Conservation (phyloP, 64 coral and sea anemone genomes). For the Astreopora myriophthalma region DNA sequence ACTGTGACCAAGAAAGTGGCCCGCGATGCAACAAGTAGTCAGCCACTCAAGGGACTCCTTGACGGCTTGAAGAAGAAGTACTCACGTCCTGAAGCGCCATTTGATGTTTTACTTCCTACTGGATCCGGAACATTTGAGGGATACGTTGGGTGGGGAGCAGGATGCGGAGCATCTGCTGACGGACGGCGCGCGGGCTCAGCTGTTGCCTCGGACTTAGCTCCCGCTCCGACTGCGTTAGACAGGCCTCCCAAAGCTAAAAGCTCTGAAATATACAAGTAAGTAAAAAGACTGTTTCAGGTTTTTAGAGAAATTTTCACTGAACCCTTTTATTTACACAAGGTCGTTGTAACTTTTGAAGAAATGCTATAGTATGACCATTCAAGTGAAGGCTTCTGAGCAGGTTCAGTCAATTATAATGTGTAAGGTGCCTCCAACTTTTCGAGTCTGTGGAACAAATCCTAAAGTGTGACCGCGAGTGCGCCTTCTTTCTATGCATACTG, state of each 20-base stretch:
- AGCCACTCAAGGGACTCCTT: conserved; percentile 47
- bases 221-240: conserved; percentile 46
- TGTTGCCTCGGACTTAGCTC: conserved; percentile 42
- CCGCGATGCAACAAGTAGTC: background rate
- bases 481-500: background rate
- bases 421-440: no score
- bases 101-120: conserved; percentile 53
- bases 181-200: conserved; percentile 54
- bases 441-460: background rate
- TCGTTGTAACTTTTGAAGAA: no score
- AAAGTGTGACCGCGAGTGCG: background rate
- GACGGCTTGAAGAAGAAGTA: conserved; percentile 72
- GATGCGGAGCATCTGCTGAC: conserved; percentile 75
- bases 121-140: conserved; percentile 85
- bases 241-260: conserved; percentile 9
- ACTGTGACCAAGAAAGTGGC: conserved; percentile 42
- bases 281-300: background rate
- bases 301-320: no score
- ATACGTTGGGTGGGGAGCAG: conserved; percentile 77
- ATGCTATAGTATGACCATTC: no score
- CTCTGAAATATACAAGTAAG: conserved; percentile 67
- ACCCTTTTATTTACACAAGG: no score
- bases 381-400: no score
- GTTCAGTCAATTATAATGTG: no score
- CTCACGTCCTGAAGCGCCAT: conserved; percentile 53